Conservation (phyloP, 92 coral and sea anemone genomes). For the Diadumene lineata region DNA sequence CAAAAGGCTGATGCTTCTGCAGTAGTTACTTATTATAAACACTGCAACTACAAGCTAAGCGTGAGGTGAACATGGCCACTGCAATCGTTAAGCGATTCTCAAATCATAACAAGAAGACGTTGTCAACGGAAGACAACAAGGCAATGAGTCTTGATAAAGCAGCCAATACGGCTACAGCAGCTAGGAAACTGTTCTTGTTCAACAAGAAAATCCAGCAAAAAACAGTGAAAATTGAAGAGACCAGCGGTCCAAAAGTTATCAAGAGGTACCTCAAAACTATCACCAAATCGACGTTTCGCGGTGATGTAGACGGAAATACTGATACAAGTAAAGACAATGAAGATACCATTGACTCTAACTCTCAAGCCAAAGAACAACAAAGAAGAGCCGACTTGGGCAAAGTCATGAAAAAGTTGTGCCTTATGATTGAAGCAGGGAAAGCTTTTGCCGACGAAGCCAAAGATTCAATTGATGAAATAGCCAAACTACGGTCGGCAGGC, state of each 20-base stretch:
- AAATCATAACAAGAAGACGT: background rate
- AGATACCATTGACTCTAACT: too few species aligned
- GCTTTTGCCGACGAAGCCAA: conserved; percentile 39
- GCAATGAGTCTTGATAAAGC: background rate
- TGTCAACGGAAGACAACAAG: background rate
- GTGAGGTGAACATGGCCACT: background rate
- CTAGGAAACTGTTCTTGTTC: conserved; percentile 9
- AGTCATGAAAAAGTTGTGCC: conserved; percentile 29
- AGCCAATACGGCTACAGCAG: background rate
- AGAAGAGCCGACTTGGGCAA: conserved; percentile 24
- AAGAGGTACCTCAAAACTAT: conserved; percentile 29
- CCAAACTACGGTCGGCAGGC: conserved; percentile 28
- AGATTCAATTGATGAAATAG: conserved; percentile 28
- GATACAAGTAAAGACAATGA: background rate
- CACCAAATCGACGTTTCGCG: conserved; percentile 33
- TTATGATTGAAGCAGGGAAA: conserved; percentile 40
- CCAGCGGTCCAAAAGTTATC: conserved; percentile 12
- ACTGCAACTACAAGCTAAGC: background rate
- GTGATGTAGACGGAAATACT: conserved; percentile 11
- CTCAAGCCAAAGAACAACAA: background rate
- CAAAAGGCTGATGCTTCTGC: background rate
- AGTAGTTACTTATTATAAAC: background rate
- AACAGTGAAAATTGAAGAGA: conserved; percentile 13
- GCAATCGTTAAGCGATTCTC: background rate
- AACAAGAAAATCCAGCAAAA: conserved; percentile 16